These are phyloP conservation scores for Pseudorasbora parva DNA, from an alignment of 2,113 vertebrate genomes.

Conservation along the genomic window DNA sequence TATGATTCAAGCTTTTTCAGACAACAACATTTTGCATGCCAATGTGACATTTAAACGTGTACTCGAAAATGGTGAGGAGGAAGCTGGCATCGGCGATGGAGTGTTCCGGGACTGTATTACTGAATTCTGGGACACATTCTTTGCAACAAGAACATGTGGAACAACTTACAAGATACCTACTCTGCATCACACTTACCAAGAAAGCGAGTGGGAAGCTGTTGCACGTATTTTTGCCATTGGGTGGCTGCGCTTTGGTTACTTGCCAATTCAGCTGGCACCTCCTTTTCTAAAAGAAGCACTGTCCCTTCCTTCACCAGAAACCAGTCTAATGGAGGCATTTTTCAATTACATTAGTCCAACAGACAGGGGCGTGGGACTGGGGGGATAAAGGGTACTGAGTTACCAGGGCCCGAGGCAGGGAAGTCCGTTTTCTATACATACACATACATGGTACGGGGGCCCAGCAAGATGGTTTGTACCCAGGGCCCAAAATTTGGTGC, in stretches of 20 bases:
- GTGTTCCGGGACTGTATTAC: slow-evolving; percentile 42
- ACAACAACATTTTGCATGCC: not conserved
- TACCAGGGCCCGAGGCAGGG: no score
- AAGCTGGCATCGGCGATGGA: slow-evolving; percentile 36
- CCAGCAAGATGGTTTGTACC: no score
- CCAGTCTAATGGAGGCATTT: slow-evolving; percentile 43
- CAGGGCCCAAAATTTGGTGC: no score
- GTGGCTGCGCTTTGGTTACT: slow-evolving; percentile 36
- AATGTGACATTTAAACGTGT: slow-evolving; percentile 37
- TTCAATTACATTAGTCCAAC: slow-evolving; percentile 43
- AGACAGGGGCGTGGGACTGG: no score
- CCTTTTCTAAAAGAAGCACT: slow-evolving; percentile 48
- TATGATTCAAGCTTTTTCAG: slow-evolving; percentile 44
- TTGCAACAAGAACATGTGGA: slow-evolving; percentile 44
- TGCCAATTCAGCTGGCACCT: slow-evolving; percentile 43
- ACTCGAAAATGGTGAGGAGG: slow-evolving; percentile 34
- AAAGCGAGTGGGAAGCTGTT: slow-evolving; percentile 27
- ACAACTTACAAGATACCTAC: slow-evolving; percentile 48
- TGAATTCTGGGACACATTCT: slow-evolving; percentile 47
- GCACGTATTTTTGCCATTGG: slow-evolving; percentile 36
- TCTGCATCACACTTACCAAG: slow-evolving; percentile 42
- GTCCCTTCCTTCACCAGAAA: slow-evolving; percentile 16
- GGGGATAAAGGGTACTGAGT: no score
- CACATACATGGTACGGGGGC: no score
- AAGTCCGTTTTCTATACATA: no score